Base-by-base conservation (phyloP, 2,888 invertebrate genomes). In the Phasia obesa region DNA sequence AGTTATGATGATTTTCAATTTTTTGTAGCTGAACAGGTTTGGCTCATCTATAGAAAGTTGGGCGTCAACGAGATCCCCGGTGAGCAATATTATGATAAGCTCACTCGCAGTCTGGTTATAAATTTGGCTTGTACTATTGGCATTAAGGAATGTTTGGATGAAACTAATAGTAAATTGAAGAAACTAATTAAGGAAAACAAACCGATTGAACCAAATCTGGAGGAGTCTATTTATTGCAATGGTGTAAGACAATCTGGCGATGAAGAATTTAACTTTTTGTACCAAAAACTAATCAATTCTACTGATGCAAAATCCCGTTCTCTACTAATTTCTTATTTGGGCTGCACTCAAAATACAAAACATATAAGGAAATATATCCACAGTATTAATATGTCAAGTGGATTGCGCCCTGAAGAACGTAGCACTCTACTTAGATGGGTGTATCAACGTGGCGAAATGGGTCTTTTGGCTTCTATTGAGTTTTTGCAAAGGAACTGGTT, bases 241-340 rank as follows among this genome's bases (percentile, higher is more conserved):
- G 92, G 90, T 0, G 84, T 92, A 0, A 88, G 88, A 23, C 85
- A 87, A 55, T 87, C 89, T 0, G 92, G 89, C 0, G 92, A 93
- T 4, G 92, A 88, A 0, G 92, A 94, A 87, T 96, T 95, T 92
- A 90, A 94, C 67, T 94, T 93, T 90, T 91, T 94, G 13, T 94
- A 93, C 92, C 80, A 92, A 0, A 91, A 91, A 76, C 94, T 94
- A 86, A 86, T 91, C 59, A 86, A 85, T 0, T 93, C 93, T 0
- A 90, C 92, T 0, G 93, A 94, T 75, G 93, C 94, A 7, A 93
- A 94, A 0, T 94, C 94, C 83, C 93, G 94, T 81, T 90, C 92
- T 0, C 92, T 92, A 17, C 90, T 96, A 0, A 92, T 95, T 55
- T 91, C 91, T 0, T 93, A 94, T 0, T 88, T 96, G 62, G 94